Evolutionary conservation across 2,797 vertebrate species (phyloP), one percentile per base, ranked within the genome.

Genomic region (Molossus alvarezi): DNA sequence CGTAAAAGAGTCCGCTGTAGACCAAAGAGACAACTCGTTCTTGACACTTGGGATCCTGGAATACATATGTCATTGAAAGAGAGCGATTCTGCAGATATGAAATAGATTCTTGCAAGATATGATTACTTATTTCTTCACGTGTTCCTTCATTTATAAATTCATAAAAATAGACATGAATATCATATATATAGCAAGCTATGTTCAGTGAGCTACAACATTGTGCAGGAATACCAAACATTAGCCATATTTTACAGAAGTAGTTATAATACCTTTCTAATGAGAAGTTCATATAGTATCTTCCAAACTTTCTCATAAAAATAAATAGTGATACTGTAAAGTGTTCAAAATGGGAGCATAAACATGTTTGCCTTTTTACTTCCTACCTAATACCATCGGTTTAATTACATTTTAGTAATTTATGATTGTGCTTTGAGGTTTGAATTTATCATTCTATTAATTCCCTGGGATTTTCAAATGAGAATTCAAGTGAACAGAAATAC

Each of bases 381-480:
- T 62, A 57, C 2, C 8, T 65, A 62, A 73, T 69, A 12, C 3
- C 33, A 48, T 45, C n/a, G 45, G 1, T 65, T 83, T 92, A 88
- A 75, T n/a, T 86, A 62, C 1, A 9, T 65, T 71, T 76, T 11
- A 48, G 6, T 53, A 90, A 73, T 9, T 53, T 37, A 76, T 41
- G 57, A 17, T 23, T 84, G 27, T 48, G 1, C 95, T 14, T 60
- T 67, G 13, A 71, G 3, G 37, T 77, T 3, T 27, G 33, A 57
- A 67, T 23, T 62, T 76, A 92, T 79, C 53, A 62, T 94, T 80
- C 23, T 81, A 33, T 73, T 83, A 69, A 75, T 7, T 29, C 14
- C 1, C 11, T 75, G 33, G 27, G 6, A 60, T 81, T 93, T 96
- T 85, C 79, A 97, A 93, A 53, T 55, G 9, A 90, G 12, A 77